Evolutionary conservation across 2,888 invertebrate genomes (phyloP).

Genomic region (Pristionchus exspectatus): DNA sequence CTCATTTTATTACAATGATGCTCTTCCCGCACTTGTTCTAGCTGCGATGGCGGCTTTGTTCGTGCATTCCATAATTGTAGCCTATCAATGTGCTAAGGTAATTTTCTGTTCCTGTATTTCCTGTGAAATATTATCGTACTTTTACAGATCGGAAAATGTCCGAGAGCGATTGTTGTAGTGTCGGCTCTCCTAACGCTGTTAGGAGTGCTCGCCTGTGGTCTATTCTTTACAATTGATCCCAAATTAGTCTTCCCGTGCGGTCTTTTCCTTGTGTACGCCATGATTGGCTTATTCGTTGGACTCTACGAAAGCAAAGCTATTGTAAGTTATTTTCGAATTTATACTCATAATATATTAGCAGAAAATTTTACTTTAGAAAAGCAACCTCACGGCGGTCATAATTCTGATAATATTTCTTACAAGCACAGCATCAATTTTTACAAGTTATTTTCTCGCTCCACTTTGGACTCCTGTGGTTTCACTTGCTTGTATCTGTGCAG

Average conservation of each 20-base stretch:
- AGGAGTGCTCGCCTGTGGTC: neutral
- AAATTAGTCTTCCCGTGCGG: neutral
- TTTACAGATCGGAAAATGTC: neutral
- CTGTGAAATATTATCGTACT: neutral
- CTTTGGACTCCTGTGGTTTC: neutral
- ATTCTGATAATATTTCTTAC: neutral
- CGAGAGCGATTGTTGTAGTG: neutral
- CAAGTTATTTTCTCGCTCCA: neutral
- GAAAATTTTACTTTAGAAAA: neutral
- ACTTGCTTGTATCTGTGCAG: neutral
- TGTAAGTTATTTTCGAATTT: neutral
- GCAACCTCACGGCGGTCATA: neutral
- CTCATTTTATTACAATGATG: neutral
- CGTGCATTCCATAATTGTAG: neutral
- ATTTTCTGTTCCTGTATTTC: neutral
- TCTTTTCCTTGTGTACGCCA: neutral
- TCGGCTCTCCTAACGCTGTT: neutral
- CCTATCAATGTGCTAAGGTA: neutral
- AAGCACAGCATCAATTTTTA: neutral
- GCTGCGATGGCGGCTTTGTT: neutral
- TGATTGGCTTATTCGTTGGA: neutral
- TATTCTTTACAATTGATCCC: neutral
- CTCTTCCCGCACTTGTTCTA: neutral
- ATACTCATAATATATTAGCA: neutral
- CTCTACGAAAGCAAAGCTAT: neutral